Evolutionary conservation across 2,797 vertebrate genomes (phyloP).

Genomic region (Microctenopoma lineatum): DNA sequence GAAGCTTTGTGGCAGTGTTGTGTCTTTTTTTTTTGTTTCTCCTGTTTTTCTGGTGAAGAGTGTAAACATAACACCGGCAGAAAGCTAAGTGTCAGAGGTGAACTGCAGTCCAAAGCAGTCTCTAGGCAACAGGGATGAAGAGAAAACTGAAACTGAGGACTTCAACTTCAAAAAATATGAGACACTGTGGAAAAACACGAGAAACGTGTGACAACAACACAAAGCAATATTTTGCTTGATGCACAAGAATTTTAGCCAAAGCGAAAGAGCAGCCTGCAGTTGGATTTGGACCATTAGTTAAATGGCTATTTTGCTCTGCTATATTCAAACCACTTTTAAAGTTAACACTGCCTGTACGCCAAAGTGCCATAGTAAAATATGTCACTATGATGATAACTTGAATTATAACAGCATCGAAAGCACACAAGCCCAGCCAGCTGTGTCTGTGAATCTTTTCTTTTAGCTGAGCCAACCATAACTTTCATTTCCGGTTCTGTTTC

Average conservation of each 20-base stretch:
- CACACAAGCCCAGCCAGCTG: slow-evolving; percentile 26
- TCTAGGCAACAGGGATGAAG: slow-evolving; percentile 58
- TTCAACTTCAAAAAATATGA: slow-evolving; percentile 19
- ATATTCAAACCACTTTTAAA: slow-evolving; percentile 22
- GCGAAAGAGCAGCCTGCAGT: slow-evolving; percentile 10
- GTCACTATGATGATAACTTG: slow-evolving; percentile 28
- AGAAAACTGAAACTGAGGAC: slow-evolving; percentile 36
- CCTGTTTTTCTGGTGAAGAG: slow-evolving; percentile 2
- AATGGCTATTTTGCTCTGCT: slow-evolving; percentile 10
- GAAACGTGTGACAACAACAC: slow-evolving; percentile 2
- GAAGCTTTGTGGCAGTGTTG: not conserved
- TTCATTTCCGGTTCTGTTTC: slow-evolving; percentile 52
- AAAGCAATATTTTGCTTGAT: not conserved
- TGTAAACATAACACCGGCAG: slow-evolving; percentile 11
- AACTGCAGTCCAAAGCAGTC: slow-evolving; percentile 46
- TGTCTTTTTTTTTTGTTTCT: not conserved
- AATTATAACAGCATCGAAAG: slow-evolving; percentile 18
- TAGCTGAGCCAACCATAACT: slow-evolving; percentile 41
- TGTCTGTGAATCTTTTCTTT: slow-evolving; percentile 38
- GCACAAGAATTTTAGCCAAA: not conserved
- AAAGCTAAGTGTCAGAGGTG: slow-evolving; percentile 43
- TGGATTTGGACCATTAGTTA: slow-evolving; percentile 7
- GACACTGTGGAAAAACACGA: slow-evolving; percentile 3
- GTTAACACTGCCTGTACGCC: slow-evolving; percentile 10
- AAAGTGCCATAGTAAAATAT: slow-evolving; percentile 31